Evolutionary conservation across 2,797 vertebrate genomes (phyloP).

Genomic region (Steatocranus sp.): DNA sequence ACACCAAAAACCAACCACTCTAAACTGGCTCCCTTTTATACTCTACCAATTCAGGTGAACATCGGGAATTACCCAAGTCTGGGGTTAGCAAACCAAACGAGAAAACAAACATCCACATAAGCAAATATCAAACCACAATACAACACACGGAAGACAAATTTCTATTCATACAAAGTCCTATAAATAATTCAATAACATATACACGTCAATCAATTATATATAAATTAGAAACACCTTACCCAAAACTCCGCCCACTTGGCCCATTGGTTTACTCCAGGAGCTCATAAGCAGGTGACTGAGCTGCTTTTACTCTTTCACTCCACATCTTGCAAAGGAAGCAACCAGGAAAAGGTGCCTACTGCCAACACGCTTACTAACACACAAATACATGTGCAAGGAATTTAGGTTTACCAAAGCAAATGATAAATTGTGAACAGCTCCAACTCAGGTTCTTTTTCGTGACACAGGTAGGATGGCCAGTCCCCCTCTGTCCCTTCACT

Average conservation of each 20-base stretch:
- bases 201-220: neutral
- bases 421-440: neutral
- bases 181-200: neutral
- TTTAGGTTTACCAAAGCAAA: neutral
- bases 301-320: neutral
- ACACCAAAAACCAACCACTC: neutral
- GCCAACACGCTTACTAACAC: neutral
- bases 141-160: neutral
- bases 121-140: neutral
- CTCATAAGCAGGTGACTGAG: neutral
- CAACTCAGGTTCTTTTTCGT: neutral
- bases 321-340: neutral
- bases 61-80: neutral
- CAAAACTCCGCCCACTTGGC: neutral
- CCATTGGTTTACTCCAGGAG: neutral
- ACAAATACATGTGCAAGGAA: neutral
- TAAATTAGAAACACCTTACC: neutral
- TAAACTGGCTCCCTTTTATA: neutral
- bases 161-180: neutral
- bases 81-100: neutral
- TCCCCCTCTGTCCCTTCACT: neutral
- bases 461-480: neutral
- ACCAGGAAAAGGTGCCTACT: neutral
- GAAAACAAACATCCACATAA: neutral
- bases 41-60: neutral